Evolutionary conservation across 2,113 vertebrate genomes (phyloP), one percentile per base, ranked within the genome.

Genomic region (Channa argus): DNA sequence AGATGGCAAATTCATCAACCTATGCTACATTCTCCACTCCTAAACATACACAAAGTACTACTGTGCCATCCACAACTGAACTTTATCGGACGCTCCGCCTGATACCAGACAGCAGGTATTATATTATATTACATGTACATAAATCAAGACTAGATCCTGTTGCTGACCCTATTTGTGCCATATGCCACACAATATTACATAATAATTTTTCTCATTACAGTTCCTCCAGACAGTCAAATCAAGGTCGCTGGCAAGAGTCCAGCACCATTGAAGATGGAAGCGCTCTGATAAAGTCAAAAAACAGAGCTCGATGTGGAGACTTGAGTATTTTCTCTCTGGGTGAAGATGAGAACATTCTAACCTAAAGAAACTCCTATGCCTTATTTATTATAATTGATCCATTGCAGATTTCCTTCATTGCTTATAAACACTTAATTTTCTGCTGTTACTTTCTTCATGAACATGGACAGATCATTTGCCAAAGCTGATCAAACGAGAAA

Each of bases 101-200:
- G 44, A 65, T 91, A 14, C 89, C 94, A 56, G 86, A 84, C 33
- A 89, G 93, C 85, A 97, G 97, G 98, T 98, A 95, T 43, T 11
- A 24, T 1, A 24, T 45, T 38, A 7, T 55, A 5, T 55, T 24
- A 24, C 24, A 24, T 24, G 24, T 24, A 24, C 33, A 1, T 5
- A 36, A 50, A 14, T 11, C 0, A 63, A 5, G 0, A 46, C 36
- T 3, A 38, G 24, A 62, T n/a, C 1, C 5, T 61, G 12, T 47
- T 62, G 5, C 24, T 24, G 24, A 24, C 24, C 24, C 24, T 24
- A 24, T 24, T 24, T 24, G 24, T 24, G 24, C 24, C 24, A 24
- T 24, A 24, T 24, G 24, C 24, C 24, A 24, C 24, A 24, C 24
- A 24, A 24, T 24, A 24, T 24, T 24, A 24, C 24, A 24, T 24